Percentiles rank a stretch among this genome's conserved stretches.
phyloP scores from a whole-genome alignment of 2,113 vertebrate species.

The Dasypus novemcinctus region DNA sequence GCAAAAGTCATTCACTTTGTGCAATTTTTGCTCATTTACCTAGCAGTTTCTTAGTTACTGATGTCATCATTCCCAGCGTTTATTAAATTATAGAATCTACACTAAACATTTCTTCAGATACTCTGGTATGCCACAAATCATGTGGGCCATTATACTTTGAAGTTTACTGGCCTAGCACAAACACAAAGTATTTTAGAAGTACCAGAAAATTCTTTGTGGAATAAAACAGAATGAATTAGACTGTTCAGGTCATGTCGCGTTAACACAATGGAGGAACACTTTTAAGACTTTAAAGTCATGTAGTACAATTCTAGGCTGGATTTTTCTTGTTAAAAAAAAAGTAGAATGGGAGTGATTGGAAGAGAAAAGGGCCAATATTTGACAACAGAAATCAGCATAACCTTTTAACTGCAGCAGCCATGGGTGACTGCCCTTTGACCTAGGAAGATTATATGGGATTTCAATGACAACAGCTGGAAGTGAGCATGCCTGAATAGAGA shows the following conservation, averaged over 20 bases:
- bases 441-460: slow-evolving; percentile 89
- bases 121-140: background rate
- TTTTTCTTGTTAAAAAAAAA: slow-evolving; percentile 86
- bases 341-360: slow-evolving; percentile 86
- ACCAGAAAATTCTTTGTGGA: slow-evolving; percentile 83
- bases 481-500: slow-evolving; percentile 87
- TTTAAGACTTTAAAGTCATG: slow-evolving; percentile 91
- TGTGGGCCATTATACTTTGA: background rate
- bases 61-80: background rate
- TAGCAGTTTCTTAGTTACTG: background rate
- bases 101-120: slow-evolving; percentile 42
- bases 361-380: slow-evolving; percentile 88
- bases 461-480: slow-evolving; percentile 91
- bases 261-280: slow-evolving; percentile 84
- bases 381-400: slow-evolving; percentile 91
- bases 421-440: slow-evolving; percentile 91
- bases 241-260: slow-evolving; percentile 81
- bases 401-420: slow-evolving; percentile 89
- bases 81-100: slow-evolving; percentile 29
- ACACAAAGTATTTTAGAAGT: slow-evolving; percentile 77
- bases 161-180: slow-evolving; percentile 70
- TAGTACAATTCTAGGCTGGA: slow-evolving; percentile 88
- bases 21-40: background rate
- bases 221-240: slow-evolving; percentile 82
- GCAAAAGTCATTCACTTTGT: background rate